A percentile compares a stretch with the other conserved stretches of the same genome.
These are phyloP conservation scores for Hemiprocne comata DNA, from an alignment of 2,113 vertebrate species.

Conservation along the genomic window DNA sequence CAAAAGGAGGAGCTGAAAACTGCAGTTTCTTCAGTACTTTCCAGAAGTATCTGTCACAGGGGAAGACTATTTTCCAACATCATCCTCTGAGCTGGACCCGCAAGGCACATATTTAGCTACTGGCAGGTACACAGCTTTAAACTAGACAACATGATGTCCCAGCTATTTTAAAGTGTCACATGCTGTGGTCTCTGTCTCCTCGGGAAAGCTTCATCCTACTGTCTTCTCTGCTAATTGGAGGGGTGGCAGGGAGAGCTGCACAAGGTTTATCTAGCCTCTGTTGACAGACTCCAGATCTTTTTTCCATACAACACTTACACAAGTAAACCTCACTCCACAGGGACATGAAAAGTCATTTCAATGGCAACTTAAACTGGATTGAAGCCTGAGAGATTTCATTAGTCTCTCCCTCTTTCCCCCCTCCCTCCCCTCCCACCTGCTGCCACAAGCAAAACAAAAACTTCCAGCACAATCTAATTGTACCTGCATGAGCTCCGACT, in stretches of 20 bases:
- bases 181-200: neutral
- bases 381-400: neutral
- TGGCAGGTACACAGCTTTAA: neutral
- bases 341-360: slow-evolving; percentile 4
- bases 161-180: neutral
- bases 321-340: neutral
- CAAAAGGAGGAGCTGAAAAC: neutral
- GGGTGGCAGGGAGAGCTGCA: neutral
- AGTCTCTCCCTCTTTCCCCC: neutral
- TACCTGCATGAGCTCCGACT: slow-evolving; percentile 86
- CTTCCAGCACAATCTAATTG: neutral
- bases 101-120: neutral
- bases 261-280: neutral
- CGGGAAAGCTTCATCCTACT: neutral
- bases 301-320: neutral
- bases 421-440: neutral
- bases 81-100: neutral
- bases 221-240: neutral
- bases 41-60: neutral
- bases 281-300: slow-evolving; percentile 8
- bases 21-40: neutral
- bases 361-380: neutral
- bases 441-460: neutral
- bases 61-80: neutral
- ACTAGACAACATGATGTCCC: neutral